phyloP scores from a whole-genome alignment of 2,888 invertebrate genomes.

The Ramazzottius varieornatus region DNA sequence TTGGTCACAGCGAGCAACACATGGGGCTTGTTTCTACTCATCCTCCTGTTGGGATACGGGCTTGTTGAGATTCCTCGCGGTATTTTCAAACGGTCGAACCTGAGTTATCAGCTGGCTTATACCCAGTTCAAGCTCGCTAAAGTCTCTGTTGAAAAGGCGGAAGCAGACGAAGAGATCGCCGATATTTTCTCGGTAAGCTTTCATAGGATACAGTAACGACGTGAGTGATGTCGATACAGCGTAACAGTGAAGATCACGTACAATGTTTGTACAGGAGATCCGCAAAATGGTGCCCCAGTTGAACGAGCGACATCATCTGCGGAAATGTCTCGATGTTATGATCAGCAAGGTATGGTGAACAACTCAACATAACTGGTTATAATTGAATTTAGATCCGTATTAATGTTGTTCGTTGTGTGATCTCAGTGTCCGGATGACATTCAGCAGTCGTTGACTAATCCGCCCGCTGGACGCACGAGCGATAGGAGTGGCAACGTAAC shows the following conservation, averaged over 20 bases:
- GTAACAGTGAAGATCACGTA: no score
- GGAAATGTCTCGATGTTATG: neutral
- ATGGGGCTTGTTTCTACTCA: conserved; percentile 84
- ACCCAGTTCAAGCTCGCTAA: conserved; percentile 82
- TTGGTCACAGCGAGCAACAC: conserved; percentile 96
- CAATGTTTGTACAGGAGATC: no score
- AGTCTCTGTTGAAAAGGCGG: conserved; percentile 71
- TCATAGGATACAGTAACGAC: neutral
- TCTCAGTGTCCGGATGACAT: conserved; percentile 6
- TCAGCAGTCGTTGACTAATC: conserved; percentile 6
- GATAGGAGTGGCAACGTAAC: neutral
- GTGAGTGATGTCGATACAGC: neutral
- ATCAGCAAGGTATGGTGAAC: neutral
- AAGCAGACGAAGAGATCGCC: conserved; percentile 84
- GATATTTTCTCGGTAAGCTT: conserved; percentile 57
- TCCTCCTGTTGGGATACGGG: conserved; percentile 69
- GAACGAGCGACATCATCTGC: neutral
- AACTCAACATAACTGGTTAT: no score
- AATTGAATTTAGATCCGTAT: no score
- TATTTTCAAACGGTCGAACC: conserved; percentile 66
- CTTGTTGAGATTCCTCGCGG: conserved; percentile 70
- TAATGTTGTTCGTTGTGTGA: neutral
- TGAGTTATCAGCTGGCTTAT: conserved; percentile 52
- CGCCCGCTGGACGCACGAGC: neutral
- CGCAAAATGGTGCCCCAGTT: neutral